Evolutionary conservation across 2,113 vertebrate species (phyloP).

Genomic region (Danio rerio): GRCz12tu NC_133184.1:44766001-44766500

Average conservation of each 20-base stretch:
- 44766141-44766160: constrained; percentile 78
- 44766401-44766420: constrained; percentile 85
- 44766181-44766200: constrained; percentile 81
- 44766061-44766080: constrained; percentile 78
- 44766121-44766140: constrained; percentile 68
- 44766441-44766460: constrained; percentile 80
- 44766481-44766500: constrained; percentile 82
- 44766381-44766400: constrained; percentile 76
- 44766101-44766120: constrained; percentile 78
- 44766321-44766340: constrained; percentile 83
- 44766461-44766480: constrained; percentile 93
- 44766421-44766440: constrained; percentile 79
- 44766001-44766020: constrained; percentile 77
- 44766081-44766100: constrained; percentile 75
- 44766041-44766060: constrained; percentile 75
- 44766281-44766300: constrained; percentile 75
- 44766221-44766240: constrained; percentile 78
- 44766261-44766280: constrained; percentile 83
- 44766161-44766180: constrained; percentile 82
- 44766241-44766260: constrained; percentile 83
- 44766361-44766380: constrained; percentile 79
- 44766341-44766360: constrained; percentile 84
- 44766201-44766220: constrained; percentile 86
- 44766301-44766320: constrained; percentile 86
- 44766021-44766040: constrained; percentile 79